Conservation (phyloP, 1,140 invertebrate species). For the Rhynchophorus ferrugineus region DNA sequence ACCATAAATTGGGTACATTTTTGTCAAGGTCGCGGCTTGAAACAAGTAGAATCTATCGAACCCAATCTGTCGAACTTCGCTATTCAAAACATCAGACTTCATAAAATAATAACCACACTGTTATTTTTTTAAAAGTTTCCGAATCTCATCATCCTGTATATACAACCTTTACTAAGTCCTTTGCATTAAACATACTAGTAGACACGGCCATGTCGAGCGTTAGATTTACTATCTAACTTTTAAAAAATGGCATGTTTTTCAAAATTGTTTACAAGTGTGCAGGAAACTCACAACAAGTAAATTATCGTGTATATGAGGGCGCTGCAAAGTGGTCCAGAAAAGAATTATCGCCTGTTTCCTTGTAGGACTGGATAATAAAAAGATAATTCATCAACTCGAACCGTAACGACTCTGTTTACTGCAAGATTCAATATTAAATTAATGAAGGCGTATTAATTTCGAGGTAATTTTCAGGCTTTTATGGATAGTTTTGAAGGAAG, state of each 20-base stretch:
- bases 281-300: constrained; percentile 11
- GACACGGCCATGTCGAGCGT: no score
- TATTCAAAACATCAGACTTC: no score
- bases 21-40: no score
- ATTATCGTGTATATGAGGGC: constrained; percentile 9
- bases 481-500: constrained; percentile 4
- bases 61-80: no score
- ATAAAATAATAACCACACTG: no score
- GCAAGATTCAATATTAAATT: constrained; percentile 23
- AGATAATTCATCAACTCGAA: constrained; percentile 13
- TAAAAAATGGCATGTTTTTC: constrained; percentile 4
- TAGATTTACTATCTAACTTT: not conserved
- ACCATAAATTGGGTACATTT: no score
- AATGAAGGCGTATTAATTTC: constrained; percentile 21
- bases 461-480: constrained; percentile 13
- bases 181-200: no score
- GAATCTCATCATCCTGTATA: no score
- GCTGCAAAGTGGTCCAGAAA: constrained; percentile 13
- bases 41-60: no score
- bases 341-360: constrained; percentile 16
- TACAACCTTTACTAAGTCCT: no score
- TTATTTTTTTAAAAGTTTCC: no score
- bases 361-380: constrained; percentile 11
- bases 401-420: constrained; percentile 20
- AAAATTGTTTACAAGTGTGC: constrained; percentile 12